Evolutionary conservation across 2,113 vertebrate genomes (phyloP).

Genomic region (Canis aureus): DNA sequence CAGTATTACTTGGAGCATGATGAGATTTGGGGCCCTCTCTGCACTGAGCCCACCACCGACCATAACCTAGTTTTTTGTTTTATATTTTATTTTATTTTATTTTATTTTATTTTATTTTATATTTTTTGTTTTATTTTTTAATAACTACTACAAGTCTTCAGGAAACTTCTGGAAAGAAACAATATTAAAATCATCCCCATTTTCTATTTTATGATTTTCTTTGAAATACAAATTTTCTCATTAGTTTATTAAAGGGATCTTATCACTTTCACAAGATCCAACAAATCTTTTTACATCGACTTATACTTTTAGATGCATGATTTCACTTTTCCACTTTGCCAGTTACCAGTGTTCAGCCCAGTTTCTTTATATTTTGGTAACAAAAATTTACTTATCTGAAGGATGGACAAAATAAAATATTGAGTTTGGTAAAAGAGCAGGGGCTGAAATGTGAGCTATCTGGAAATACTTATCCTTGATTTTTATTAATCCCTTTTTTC

Average conservation of each 20-base stretch:
- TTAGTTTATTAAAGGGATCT: neutral
- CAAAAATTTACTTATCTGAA: neutral
- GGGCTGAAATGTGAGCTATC: neutral
- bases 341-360: neutral
- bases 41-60: neutral
- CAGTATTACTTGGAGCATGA: accelerated
- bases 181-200: neutral
- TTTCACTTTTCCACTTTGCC: neutral
- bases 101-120: too few relatives aligned
- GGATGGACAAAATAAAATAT: neutral
- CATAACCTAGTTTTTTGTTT: neutral
- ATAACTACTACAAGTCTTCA: neutral
- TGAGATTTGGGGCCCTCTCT: neutral
- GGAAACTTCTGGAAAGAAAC: conserved; percentile 4
- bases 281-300: neutral
- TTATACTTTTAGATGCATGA: neutral
- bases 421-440: neutral
- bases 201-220: conserved; percentile 21
- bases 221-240: neutral
- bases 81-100: too few relatives aligned
- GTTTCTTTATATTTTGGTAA: neutral
- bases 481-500: neutral
- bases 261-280: neutral
- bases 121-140: neutral
- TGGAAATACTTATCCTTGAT: neutral